These are phyloP conservation scores for Allacma fusca DNA, from an alignment of 2,888 invertebrate species.

Conservation along the genomic window DNA sequence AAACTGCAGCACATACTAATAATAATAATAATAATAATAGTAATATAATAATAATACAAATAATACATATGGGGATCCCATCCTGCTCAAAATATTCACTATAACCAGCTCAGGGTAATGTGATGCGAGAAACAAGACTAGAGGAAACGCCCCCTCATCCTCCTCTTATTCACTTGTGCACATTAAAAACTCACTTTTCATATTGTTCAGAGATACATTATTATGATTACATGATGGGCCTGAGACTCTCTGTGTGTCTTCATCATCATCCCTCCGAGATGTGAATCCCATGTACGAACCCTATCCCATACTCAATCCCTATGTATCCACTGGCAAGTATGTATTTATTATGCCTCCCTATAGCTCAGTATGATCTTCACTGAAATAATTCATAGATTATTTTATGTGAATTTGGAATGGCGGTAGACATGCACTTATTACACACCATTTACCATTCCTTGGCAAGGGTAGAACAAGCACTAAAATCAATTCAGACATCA, in stretches of 20 bases:
- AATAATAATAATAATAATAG: too few relatives aligned
- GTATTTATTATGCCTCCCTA: too few relatives aligned
- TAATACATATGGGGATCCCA: too few relatives aligned
- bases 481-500: slow-evolving; percentile 12
- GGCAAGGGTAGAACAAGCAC: neutral
- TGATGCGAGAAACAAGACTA: slow-evolving; percentile 8
- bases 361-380: too few relatives aligned
- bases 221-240: neutral
- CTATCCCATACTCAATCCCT: too few relatives aligned
- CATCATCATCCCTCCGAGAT: neutral
- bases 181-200: neutral
- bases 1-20: too few relatives aligned
- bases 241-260: neutral
- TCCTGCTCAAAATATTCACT: slow-evolving; percentile 2
- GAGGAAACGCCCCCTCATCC: slow-evolving; percentile 8
- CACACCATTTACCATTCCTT: neutral
- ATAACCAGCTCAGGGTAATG: slow-evolving; percentile 13
- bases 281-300: too few relatives aligned
- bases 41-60: too few relatives aligned
- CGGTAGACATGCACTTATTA: slow-evolving; percentile 16
- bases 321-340: too few relatives aligned
- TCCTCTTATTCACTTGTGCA: neutral
- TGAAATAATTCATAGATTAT: neutral
- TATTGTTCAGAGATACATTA: neutral
- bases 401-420: neutral